phyloP scores from a whole-genome alignment of 1,140 invertebrate genomes.

The Limonius californicus region DNA sequence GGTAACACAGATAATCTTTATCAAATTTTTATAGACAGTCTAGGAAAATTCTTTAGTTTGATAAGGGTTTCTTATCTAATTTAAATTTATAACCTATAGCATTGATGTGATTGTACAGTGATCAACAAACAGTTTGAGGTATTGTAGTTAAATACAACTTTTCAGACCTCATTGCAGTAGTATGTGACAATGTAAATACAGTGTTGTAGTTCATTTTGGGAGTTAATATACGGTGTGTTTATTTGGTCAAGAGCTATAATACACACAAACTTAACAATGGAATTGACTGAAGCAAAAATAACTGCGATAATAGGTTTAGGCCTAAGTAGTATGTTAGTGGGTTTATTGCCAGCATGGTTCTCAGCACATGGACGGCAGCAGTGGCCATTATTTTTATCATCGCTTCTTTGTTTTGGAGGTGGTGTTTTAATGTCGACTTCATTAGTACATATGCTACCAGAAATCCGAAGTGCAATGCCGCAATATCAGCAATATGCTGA shows the following conservation, averaged over 20 bases:
- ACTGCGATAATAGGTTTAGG: constrained; percentile 65
- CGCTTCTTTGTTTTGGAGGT: constrained; percentile 75
- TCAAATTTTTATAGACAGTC: neutral
- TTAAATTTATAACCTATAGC: neutral
- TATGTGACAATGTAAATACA: no score
- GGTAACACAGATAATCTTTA: neutral
- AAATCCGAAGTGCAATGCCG: constrained; percentile 51
- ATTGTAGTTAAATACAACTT: neutral
- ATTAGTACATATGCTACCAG: constrained; percentile 78
- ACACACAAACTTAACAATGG: constrained; percentile 47
- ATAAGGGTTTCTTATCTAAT: neutral
- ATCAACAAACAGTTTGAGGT: neutral
- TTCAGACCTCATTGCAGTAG: no score
- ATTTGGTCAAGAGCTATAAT: no score
- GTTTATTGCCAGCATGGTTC: constrained; percentile 62
- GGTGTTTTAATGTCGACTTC: constrained; percentile 81
- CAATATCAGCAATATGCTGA: constrained; percentile 55
- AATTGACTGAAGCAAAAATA: constrained; percentile 56
- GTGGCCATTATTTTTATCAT: constrained; percentile 59
- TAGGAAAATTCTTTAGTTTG: neutral
- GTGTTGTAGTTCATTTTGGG: no score
- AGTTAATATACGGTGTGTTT: no score
- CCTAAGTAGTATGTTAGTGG: constrained; percentile 62
- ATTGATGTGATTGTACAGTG: no score
- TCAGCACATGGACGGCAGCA: constrained; percentile 52